Evolutionary conservation across 2,113 vertebrate genomes (phyloP), one percentile per base, ranked within the genome.

Genomic region (Tyto alba): DNA sequence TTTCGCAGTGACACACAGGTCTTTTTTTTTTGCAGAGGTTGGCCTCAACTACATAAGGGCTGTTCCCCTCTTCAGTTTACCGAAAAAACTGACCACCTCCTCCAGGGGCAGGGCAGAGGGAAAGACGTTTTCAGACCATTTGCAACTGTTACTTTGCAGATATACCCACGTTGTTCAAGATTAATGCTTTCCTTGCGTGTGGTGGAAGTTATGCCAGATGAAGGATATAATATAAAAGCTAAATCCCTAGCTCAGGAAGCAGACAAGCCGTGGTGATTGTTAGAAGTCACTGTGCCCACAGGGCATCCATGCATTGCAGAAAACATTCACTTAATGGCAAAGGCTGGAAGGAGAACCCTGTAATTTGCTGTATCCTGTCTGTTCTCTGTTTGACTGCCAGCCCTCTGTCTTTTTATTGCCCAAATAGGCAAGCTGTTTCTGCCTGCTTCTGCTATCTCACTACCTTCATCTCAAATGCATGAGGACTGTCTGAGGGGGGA

Each of bases 341-440:
- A 82, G 86, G 84, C 94, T 90, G n/a, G 92, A 80, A 82, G 50
- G 95, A 93, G 91, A 94, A 68, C 80, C 68, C 90, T 90, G 62
- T 89, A 92, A 89, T 90, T 97, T 98, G 96, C 97, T 60, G 81
- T 66, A 79, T 93, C 84, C 96, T 96, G 93, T 94, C 96, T 91
- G 92, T 91, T 67, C 79, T 81, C 93, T 95, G 91, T 97, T 96
- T 97, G 92, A 95, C 78, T 93, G 91, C 96, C 85, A 63, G 73
- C 62, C 78, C 75, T 59, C 66, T 62, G 5, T 21, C 84, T 85
- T 96, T 96, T 97, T 97, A 98, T 97, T 97, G 96, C 96, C 94
- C 93, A 97, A 97, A 96, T 96, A 87, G 80, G 53, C 91, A 57
- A 81, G 82, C 91, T 72, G 78, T 79, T 94, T 90, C 93, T 96